Evolutionary conservation across 2,113 vertebrate species (phyloP), one percentile per base, ranked within the genome.

Genomic region (Pollachius pollachius): DNA sequence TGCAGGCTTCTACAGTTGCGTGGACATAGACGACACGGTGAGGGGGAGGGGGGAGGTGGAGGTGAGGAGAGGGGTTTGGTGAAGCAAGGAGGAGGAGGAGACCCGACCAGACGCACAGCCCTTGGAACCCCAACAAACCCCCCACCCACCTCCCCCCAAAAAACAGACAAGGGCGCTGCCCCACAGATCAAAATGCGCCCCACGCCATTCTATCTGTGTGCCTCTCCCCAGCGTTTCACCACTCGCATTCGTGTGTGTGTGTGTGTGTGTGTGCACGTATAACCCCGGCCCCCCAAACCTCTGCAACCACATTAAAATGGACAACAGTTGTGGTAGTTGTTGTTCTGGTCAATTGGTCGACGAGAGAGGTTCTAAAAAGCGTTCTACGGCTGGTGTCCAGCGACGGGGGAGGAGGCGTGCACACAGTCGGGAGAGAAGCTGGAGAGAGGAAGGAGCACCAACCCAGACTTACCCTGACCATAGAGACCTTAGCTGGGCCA

Each of bases 171-270:
- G 68, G 7, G 30, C 6, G 81, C 84, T 68, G 88, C 88, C 84
- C 87, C 85, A 88, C 89, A 89, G 87, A 90, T 90, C 86, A 88
- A 88, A 90, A 90, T 85, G 86, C 82, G 81, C 72, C 12, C 78
- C 74, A 62, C 72, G 82, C 84, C 87, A 87, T 88, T 89, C 89
- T 71, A 89, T 88, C 88, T 87, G 87, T 87, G 84, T 81, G 86
- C 82, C 87, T 81, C 89, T 89, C 87, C 81, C 89, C 87, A 88
- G 87, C 83, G 78, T 81, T 86, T 83, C 52, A 17, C n/a, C 8
- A n/a, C 27, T 72, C 16, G 34, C 17, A 52, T 52, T 67, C 27
- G 58, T 63, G 21, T 63, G 30, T 41, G 0, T 52, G 21, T 63
- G 30, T 41, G 0, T 52, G 37, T 13, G 41, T 48, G 41, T 13